A percentile compares a stretch with the other conserved stretches of the same genome.
Conservation (phyloP, 2,113 vertebrate genomes). For the Octodon degus region DNA sequence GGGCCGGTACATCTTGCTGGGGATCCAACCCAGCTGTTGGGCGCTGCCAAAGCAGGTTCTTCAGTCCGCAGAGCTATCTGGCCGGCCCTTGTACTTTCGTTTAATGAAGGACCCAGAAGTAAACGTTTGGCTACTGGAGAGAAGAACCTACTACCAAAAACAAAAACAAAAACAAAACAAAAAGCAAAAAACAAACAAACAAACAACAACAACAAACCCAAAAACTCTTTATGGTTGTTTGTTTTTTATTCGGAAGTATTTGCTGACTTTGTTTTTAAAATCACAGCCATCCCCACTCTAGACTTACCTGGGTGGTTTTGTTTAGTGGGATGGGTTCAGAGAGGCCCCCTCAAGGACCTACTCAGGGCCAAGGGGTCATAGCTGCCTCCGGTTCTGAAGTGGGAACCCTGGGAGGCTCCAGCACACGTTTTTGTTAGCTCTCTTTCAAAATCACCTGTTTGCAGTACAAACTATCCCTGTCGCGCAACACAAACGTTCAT, state of each 20-base stretch:
- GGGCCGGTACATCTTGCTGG: too few relatives aligned
- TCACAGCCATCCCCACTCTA: background rate
- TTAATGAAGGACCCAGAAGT: background rate
- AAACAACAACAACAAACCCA: too few relatives aligned
- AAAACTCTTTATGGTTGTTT: background rate
- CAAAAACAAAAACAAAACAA: too few relatives aligned
- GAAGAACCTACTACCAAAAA: background rate
- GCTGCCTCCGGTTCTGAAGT: background rate
- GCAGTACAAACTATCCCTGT: slow-evolving; percentile 47
- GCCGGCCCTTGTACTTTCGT: background rate
- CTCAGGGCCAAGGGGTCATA: fast-evolving
- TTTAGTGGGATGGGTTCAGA: background rate
- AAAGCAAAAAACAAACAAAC: too few relatives aligned
- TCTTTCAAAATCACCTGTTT: background rate
- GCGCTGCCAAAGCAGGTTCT: too few relatives aligned
- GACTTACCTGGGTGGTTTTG: background rate
- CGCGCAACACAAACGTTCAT: background rate
- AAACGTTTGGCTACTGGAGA: background rate
- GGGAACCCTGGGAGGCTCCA: background rate
- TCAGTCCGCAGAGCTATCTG: too few relatives aligned
- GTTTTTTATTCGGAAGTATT: background rate
- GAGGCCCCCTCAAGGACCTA: background rate
- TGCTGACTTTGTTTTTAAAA: background rate
- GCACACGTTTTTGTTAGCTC: background rate
- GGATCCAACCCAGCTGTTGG: too few relatives aligned